Evolutionary conservation across 2,797 vertebrate genomes (phyloP).

Genomic region (Chelon labrosus): DNA sequence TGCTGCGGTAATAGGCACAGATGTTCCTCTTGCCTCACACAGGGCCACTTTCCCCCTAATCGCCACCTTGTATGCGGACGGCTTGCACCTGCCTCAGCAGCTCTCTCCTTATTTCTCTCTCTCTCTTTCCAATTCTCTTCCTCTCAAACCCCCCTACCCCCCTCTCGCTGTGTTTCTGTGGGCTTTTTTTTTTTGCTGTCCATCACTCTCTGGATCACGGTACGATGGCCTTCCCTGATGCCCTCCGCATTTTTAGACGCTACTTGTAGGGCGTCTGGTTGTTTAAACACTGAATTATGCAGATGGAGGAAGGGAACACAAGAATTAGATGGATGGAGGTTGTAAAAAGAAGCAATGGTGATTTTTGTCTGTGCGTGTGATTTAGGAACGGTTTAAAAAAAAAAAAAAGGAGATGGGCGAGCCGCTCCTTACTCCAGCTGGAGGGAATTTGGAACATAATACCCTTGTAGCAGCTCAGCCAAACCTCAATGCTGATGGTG

Average conservation of each 20-base stretch:
- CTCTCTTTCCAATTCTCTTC: slow-evolving; percentile 37
- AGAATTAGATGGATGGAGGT: slow-evolving; percentile 43
- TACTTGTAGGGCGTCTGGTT: slow-evolving; percentile 63
- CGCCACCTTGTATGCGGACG: slow-evolving; percentile 85
- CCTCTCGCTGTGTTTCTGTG: slow-evolving; percentile 30
- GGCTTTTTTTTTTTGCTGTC: slow-evolving; percentile 27
- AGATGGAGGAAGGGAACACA: slow-evolving; percentile 28
- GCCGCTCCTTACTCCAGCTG: slow-evolving; percentile 74
- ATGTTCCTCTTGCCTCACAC: slow-evolving; percentile 88
- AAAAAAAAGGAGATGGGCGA: slow-evolving; percentile 55
- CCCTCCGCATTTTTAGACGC: slow-evolving; percentile 59
- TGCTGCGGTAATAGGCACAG: slow-evolving; percentile 88
- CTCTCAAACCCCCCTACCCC: slow-evolving; percentile 4
- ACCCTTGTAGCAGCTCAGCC: slow-evolving; percentile 72
- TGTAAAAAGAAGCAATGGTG: slow-evolving; percentile 47
- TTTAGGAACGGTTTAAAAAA: slow-evolving; percentile 66
- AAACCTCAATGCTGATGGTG: slow-evolving; percentile 77
- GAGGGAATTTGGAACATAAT: slow-evolving; percentile 84
- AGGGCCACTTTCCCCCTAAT: slow-evolving; percentile 88
- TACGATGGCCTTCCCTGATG: slow-evolving; percentile 53
- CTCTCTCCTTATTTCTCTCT: slow-evolving; percentile 59
- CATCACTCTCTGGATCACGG: slow-evolving; percentile 41
- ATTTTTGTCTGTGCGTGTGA: slow-evolving; percentile 38
- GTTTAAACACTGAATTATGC: slow-evolving; percentile 70
- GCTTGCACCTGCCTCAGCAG: slow-evolving; percentile 88